Percentiles rank a stretch among this genome's conserved stretches.
Conservation (phyloP, 1,140 invertebrate species). For the Cydia fagiglandana region DNA sequence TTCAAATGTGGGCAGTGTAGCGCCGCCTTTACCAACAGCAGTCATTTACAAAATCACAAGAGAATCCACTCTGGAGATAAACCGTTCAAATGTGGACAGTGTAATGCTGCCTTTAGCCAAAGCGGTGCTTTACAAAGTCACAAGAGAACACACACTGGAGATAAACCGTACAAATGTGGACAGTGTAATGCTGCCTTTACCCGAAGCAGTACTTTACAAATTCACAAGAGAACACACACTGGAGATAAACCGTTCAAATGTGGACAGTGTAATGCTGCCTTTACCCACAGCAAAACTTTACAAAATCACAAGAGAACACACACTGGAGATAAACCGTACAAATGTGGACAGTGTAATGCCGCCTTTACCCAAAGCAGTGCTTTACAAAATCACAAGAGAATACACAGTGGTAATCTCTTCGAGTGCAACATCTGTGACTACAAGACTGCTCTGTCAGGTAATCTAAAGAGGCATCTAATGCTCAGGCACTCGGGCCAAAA, state of each 20-base stretch:
- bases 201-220: not conserved
- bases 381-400: not conserved
- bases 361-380: not conserved
- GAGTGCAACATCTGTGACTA: conserved; percentile 31
- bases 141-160: not conserved
- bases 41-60: not conserved
- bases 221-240: not conserved
- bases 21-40: not conserved
- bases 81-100: not conserved
- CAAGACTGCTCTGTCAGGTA: no score
- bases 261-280: not conserved
- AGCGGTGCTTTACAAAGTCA: not conserved
- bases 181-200: not conserved
- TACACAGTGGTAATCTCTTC: no score
- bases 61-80: not conserved
- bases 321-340: not conserved
- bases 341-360: not conserved
- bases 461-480: no score
- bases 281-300: not conserved
- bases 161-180: not conserved
- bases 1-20: not conserved
- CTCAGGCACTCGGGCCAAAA: no score
- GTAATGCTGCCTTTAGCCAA: not conserved
- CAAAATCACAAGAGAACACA: not conserved
- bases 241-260: not conserved